Conservation (phyloP, 2,797 vertebrate species). For the Squalus acanthias region DNA sequence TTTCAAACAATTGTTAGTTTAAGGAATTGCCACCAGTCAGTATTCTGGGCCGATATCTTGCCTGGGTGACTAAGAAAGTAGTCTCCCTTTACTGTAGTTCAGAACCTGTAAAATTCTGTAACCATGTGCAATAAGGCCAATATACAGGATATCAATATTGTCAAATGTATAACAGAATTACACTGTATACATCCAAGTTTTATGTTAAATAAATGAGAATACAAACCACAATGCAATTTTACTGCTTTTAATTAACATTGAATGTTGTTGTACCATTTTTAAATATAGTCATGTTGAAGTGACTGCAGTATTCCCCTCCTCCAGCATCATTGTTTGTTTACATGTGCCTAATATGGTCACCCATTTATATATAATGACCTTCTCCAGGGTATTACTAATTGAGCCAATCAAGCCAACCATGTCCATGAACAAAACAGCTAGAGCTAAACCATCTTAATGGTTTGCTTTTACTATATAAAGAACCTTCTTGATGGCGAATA, state of each 20-base stretch:
- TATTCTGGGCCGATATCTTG: not conserved
- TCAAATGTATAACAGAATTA: not conserved
- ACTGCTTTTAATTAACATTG: not conserved
- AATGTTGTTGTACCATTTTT: not conserved
- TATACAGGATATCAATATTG: not conserved
- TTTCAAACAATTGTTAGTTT: not conserved
- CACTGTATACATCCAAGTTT: not conserved
- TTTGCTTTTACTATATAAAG: not conserved
- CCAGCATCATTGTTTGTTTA: not conserved
- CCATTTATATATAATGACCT: not conserved
- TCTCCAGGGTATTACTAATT: not conserved
- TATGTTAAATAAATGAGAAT: constrained; percentile 27
- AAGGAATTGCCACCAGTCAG: not conserved
- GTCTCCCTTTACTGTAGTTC: not conserved
- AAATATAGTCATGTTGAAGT: not conserved
- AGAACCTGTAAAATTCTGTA: not conserved
- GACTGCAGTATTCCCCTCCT: not conserved
- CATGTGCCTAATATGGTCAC: not conserved
- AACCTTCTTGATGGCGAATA: not conserved
- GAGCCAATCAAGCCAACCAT: not conserved
- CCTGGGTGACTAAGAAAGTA: not conserved
- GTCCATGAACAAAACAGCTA: not conserved
- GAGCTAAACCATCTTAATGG: not conserved
- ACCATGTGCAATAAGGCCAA: not conserved
- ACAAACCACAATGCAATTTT: not conserved